Evolutionary conservation across 2,888 invertebrate genomes (phyloP), one percentile per base, ranked within the genome.

Genomic region (Epinotia ramella): DNA sequence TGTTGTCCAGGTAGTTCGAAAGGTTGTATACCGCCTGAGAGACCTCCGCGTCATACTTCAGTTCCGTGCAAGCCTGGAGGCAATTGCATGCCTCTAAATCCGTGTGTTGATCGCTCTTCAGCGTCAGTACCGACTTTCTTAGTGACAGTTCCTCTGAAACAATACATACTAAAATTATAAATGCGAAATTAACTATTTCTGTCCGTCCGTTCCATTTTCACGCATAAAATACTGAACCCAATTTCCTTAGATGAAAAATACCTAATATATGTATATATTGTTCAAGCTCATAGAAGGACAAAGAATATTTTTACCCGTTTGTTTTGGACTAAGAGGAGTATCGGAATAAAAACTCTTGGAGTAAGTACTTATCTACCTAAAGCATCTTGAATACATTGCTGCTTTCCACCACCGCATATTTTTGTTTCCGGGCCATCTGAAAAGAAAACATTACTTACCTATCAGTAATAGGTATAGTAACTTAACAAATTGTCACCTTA

Each of bases 11-110:
- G 59, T 83, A 85, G 1, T 81, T 82, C n/a, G 82, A 81, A 65
- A 84, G 82, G 72, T 86, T 84, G 64, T 85, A 96, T 78, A 95
- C 94, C 0, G 96, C 96, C 81, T 96, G 96, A 0, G 96, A 96
- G 1, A 95, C 95, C 84, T 96, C 96, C 0, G 96, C 95, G 77
- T 96, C 95, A 81, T 96, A 96, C 13, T 94, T 93, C 69, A 96
- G 88, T 1, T 96, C 95, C 0, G 95, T 95, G 82, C 96, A 96
- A 0, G 96, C 90, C 83, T 95, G 95, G 33, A 95, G 83, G 78
- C 95, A 95, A 80, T 95, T 89, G 80, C 95, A 95, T 9, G 78
- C 64, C 28, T 79, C 70, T 28, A 80, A 74, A 20, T 73, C 40
- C 11, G 66, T 73, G 65, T 65, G 76, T n/a, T 62, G 56, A 71